A percentile compares a stretch with the other conserved stretches of the same genome.
Evolutionary conservation across 2,888 invertebrate species (phyloP).

Genomic region (Machimus rusticus): DNA sequence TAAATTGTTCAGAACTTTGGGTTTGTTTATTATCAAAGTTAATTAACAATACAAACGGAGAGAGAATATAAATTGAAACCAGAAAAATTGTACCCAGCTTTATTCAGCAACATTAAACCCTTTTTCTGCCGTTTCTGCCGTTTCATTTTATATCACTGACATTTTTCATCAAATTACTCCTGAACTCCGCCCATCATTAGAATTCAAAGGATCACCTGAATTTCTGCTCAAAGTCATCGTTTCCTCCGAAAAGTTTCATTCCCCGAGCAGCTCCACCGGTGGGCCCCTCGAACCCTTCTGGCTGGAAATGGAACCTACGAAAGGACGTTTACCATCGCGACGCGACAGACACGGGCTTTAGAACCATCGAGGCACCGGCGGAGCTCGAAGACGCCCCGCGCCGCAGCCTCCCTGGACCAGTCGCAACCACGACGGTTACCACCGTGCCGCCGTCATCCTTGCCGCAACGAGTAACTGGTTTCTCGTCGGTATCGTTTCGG

Average conservation of each 20-base stretch:
- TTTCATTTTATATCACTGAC: background rate
- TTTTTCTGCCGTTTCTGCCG: background rate
- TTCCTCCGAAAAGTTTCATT: background rate
- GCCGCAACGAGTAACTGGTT: conserved; percentile 38
- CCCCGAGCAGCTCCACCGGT: background rate
- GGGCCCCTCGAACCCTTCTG: background rate
- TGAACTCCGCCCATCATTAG: background rate
- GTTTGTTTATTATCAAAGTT: background rate
- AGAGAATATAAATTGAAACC: background rate
- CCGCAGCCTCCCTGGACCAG: background rate
- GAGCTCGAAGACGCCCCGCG: background rate
- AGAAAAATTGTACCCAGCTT: background rate
- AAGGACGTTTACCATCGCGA: background rate
- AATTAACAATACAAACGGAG: background rate
- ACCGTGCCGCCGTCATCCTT: conserved; percentile 31
- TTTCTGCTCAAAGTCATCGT: conserved; percentile 18
- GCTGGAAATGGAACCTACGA: background rate
- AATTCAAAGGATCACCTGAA: conserved; percentile 34
- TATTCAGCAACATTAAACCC: background rate
- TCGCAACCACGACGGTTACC: conserved; percentile 36
- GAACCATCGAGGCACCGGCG: background rate
- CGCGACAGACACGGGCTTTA: background rate
- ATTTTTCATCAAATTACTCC: conserved; percentile 6
- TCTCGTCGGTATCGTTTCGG: conserved; percentile 41
- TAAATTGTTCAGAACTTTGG: background rate